A percentile compares a stretch with the other conserved stretches of the same genome.
These are phyloP conservation scores for Crotalus tigris DNA, from an alignment of 2,113 vertebrate genomes.

Conservation along the genomic window DNA sequence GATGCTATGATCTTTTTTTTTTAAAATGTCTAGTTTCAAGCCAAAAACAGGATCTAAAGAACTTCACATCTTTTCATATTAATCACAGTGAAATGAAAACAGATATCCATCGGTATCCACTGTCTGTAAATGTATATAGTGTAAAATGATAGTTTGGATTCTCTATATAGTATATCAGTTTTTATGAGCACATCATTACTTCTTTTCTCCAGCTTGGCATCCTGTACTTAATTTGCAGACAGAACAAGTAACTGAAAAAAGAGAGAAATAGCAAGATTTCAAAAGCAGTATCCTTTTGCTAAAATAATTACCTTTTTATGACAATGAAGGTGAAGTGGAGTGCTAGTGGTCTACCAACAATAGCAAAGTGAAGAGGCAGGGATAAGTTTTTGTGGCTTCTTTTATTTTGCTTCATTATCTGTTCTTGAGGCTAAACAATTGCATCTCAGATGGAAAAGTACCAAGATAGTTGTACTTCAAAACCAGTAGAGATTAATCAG, in stretches of 20 bases:
- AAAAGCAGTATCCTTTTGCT: conserved; percentile 79
- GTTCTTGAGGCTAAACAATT: background rate
- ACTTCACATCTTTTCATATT: background rate
- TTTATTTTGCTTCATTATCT: conserved; percentile 70
- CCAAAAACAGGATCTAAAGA: background rate
- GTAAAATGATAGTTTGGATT: background rate
- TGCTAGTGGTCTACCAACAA: conserved; percentile 79
- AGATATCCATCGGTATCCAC: conserved; percentile 20
- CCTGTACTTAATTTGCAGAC: conserved; percentile 53
- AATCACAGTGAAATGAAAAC: background rate
- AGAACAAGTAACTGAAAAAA: conserved; percentile 71
- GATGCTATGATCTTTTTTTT: no score
- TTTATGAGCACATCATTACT: conserved; percentile 18
- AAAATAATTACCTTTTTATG: conserved; percentile 85
- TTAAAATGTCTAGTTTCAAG: no score
- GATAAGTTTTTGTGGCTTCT: conserved; percentile 79
- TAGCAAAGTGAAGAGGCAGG: conserved; percentile 79
- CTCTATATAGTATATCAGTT: conserved; percentile 22
- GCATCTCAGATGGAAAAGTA: conserved; percentile 73
- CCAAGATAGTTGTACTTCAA: conserved; percentile 70
- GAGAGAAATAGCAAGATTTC: conserved; percentile 81
- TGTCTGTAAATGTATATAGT: background rate
- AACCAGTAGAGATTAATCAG: background rate
- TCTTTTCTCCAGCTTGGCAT: conserved; percentile 26
- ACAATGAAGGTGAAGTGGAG: conserved; percentile 80